Conservation (phyloP, 2,797 vertebrate genomes). For the Enoplosus armatus region DNA sequence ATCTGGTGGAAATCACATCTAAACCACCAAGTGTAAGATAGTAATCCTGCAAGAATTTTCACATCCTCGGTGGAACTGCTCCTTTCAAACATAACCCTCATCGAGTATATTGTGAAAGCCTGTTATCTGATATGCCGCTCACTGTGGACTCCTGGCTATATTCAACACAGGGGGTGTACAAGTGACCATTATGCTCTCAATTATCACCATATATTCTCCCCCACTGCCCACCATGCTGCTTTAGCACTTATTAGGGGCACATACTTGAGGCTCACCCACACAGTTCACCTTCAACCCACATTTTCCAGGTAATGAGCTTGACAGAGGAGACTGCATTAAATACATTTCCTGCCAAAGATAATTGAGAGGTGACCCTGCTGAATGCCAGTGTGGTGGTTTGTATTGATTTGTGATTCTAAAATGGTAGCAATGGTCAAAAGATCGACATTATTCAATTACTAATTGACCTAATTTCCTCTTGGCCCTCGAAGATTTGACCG, state of each 20-base stretch:
- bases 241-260: slow-evolving; percentile 68
- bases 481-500: background rate
- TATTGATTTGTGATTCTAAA: slow-evolving; percentile 48
- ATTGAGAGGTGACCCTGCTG: slow-evolving; percentile 33
- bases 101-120: slow-evolving; percentile 4
- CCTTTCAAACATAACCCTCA: slow-evolving; percentile 9
- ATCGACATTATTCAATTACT: slow-evolving; percentile 30
- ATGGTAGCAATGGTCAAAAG: slow-evolving; percentile 25
- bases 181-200: slow-evolving; percentile 70
- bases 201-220: slow-evolving; percentile 49
- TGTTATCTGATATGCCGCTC: slow-evolving; percentile 28
- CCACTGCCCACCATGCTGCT: slow-evolving; percentile 49
- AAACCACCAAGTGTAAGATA: slow-evolving; percentile 10
- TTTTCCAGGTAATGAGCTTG: slow-evolving; percentile 71
- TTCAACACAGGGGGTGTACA: slow-evolving; percentile 57
- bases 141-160: slow-evolving; percentile 40
- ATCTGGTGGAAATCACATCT: slow-evolving; percentile 11
- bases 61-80: background rate
- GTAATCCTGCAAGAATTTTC: slow-evolving; percentile 14
- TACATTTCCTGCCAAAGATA: slow-evolving; percentile 40
- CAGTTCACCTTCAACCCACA: slow-evolving; percentile 60
- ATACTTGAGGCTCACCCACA: slow-evolving; percentile 61
- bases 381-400: slow-evolving; percentile 13
- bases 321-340: slow-evolving; percentile 46
- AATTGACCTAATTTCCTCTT: slow-evolving; percentile 35